A percentile compares a stretch with the other conserved stretches of the same genome.
These are phyloP conservation scores for Oncorhynchus masou DNA, from an alignment of 2,113 vertebrate species.

Conservation along the genomic window DNA sequence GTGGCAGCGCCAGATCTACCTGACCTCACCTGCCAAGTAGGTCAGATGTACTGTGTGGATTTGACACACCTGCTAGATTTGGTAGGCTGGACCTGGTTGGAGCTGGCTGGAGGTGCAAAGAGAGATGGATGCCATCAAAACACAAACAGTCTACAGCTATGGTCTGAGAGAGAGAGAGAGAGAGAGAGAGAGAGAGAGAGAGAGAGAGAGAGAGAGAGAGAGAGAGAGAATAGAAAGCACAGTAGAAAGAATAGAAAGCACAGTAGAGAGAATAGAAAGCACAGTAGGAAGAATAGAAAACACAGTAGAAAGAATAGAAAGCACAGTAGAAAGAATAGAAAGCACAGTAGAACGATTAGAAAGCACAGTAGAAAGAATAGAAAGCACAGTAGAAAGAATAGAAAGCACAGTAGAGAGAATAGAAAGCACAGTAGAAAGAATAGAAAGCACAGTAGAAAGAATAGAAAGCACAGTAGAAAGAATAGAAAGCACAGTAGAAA, in stretches of 20 bases:
- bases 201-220: neutral
- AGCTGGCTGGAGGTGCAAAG: slow-evolving; percentile 41
- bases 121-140: neutral
- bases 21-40: slow-evolving; percentile 59
- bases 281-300: slow-evolving; percentile 35
- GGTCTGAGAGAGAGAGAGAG: neutral
- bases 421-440: neutral
- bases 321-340: neutral
- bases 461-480: neutral
- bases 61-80: slow-evolving; percentile 68
- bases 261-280: slow-evolving; percentile 55
- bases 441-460: too few species aligned
- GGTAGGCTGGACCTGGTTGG: slow-evolving; percentile 50
- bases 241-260: too few species aligned
- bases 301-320: slow-evolving; percentile 5
- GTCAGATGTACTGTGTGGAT: slow-evolving; percentile 58
- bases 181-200: neutral
- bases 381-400: slow-evolving; percentile 1
- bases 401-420: neutral
- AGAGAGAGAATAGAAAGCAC: neutral
- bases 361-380: slow-evolving; percentile 8
- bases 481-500: neutral
- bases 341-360: too few species aligned
- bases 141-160: neutral
- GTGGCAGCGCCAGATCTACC: slow-evolving; percentile 43